These are phyloP conservation scores for Xiphydria camelus DNA, from an alignment of 2,888 invertebrate species.

Conservation along the genomic window DNA sequence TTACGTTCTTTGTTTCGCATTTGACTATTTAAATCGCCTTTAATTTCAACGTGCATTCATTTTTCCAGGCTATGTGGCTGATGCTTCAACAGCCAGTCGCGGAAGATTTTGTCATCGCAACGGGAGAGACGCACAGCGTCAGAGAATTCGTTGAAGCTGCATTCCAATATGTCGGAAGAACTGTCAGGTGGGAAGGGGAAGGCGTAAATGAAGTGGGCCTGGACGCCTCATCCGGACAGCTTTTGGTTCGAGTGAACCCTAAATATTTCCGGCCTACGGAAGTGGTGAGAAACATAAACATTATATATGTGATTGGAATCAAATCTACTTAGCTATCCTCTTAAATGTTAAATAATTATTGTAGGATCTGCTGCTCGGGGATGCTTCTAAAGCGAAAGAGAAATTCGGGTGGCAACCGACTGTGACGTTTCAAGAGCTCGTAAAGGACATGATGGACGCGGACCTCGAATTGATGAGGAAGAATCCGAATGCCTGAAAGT, in stretches of 20 bases:
- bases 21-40: neutral
- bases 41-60: constrained; percentile 8
- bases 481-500: constrained; percentile 80
- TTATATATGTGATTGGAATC: constrained; percentile 4
- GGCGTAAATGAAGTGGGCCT: constrained; percentile 83
- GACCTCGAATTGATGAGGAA: constrained; percentile 89
- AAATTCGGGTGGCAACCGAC: constrained; percentile 88
- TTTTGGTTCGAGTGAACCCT: constrained; percentile 87
- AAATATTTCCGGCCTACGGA: constrained; percentile 97
- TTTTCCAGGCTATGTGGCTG: constrained; percentile 92
- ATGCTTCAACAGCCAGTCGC: constrained; percentile 93
- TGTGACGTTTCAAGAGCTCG: constrained; percentile 79
- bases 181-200: constrained; percentile 85
- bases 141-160: constrained; percentile 93
- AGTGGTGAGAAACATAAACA: constrained; percentile 72
- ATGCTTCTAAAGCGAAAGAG: constrained; percentile 86
- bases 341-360: constrained; percentile 14
- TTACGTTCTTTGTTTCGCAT: constrained; percentile 4
- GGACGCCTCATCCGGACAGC: constrained; percentile 67
- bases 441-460: constrained; percentile 91
- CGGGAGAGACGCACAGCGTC: constrained; percentile 93
- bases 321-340: constrained; percentile 16
- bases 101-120: constrained; percentile 97
- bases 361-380: constrained; percentile 88
- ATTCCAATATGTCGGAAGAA: constrained; percentile 80